phyloP scores from a whole-genome alignment of 2,797 vertebrate species.

The Melopsittacus undulatus region DNA sequence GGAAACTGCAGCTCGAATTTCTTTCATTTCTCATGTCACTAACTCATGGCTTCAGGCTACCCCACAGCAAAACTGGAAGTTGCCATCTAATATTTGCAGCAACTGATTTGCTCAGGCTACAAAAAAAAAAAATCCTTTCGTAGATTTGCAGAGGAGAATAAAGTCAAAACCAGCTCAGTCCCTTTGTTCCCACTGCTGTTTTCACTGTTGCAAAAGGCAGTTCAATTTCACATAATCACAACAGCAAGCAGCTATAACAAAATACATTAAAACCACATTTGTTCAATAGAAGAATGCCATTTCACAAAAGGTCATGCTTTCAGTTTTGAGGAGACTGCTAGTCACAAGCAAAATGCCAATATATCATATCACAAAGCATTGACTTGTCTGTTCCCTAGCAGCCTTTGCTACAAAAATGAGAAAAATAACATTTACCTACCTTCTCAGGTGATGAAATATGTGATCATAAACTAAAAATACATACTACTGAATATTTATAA shows the following conservation, averaged over 20 bases:
- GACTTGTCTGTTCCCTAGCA: neutral
- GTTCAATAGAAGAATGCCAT: conserved; percentile 44
- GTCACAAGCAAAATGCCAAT: conserved; percentile 50
- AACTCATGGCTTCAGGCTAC: neutral
- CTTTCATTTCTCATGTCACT: neutral
- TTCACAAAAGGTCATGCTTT: conserved; percentile 59
- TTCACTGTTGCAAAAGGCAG: neutral
- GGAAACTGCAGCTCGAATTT: neutral
- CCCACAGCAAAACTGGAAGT: neutral
- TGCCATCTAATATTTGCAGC: neutral
- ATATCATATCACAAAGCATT: conserved; percentile 13
- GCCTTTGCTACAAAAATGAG: neutral
- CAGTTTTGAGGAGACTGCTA: conserved; percentile 34
- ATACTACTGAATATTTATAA: conserved; percentile 2
- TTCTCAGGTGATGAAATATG: neutral
- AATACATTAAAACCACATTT: conserved; percentile 46
- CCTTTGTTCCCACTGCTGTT: neutral
- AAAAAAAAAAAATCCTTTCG: neutral
- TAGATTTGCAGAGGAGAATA: neutral
- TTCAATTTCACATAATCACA: conserved; percentile 4
- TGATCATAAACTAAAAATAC: conserved; percentile 5
- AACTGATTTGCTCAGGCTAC: neutral
- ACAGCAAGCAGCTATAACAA: conserved; percentile 41
- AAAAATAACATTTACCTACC: neutral
- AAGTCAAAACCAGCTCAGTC: neutral